These are phyloP conservation scores for Drosophila buzzatii DNA, from an alignment of 2,888 invertebrate genomes.

Conservation along the genomic window DNA sequence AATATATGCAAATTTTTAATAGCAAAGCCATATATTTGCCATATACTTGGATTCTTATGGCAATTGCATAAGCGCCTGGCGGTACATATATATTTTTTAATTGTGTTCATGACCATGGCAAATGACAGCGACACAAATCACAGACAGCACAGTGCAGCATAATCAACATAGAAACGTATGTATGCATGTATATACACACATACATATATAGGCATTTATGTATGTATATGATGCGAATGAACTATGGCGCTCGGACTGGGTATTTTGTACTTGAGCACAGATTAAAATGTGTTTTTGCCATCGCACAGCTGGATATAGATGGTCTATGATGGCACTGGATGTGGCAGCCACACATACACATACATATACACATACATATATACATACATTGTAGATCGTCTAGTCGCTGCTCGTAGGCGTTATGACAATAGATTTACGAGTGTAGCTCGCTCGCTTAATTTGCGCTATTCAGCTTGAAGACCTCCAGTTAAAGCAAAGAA, in stretches of 20 bases:
- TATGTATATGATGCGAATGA: slow-evolving; percentile 52
- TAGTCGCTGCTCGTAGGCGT: slow-evolving; percentile 69
- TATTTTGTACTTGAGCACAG: slow-evolving; percentile 76
- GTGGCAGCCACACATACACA: slow-evolving; percentile 22
- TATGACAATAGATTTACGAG: slow-evolving; percentile 80
- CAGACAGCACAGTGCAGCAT: slow-evolving; percentile 52
- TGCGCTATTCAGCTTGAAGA: slow-evolving; percentile 67
- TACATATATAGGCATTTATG: slow-evolving; percentile 9
- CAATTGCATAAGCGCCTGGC: slow-evolving; percentile 42
- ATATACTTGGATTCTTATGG: neutral
- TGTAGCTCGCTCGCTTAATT: slow-evolving; percentile 67
- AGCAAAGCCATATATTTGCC: neutral
- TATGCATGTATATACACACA: neutral
- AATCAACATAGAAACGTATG: slow-evolving; percentile 64
- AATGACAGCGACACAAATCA: slow-evolving; percentile 40
- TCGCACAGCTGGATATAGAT: slow-evolving; percentile 28
- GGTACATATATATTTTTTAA: slow-evolving; percentile 51
- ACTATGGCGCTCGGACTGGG: slow-evolving; percentile 54
- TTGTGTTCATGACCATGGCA: slow-evolving; percentile 77
- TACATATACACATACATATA: neutral
- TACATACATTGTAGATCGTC: slow-evolving; percentile 28
- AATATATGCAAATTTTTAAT: neutral
- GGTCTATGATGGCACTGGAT: slow-evolving; percentile 49
- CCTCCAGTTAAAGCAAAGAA: slow-evolving; percentile 56
- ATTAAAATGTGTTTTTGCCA: slow-evolving; percentile 73